phyloP scores from a whole-genome alignment of 2,797 vertebrate genomes.

The Phataginus tricuspis region DNA sequence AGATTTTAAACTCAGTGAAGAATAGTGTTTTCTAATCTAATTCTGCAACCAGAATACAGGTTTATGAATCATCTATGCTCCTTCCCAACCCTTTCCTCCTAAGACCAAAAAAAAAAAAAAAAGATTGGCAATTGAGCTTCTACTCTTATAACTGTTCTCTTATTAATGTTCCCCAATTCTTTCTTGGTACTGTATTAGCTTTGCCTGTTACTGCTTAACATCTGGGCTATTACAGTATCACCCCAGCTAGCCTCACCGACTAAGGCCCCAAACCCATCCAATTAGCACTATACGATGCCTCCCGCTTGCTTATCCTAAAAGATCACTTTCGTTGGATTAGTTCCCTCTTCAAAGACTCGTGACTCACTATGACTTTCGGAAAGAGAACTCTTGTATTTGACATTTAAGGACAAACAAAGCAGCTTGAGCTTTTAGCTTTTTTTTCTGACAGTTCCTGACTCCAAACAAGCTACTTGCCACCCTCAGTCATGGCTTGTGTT shows the following conservation, averaged over 20 bases:
- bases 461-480: neutral
- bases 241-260: neutral
- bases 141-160: neutral
- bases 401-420: neutral
- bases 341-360: neutral
- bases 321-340: neutral
- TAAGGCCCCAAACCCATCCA: neutral
- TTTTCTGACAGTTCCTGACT: neutral
- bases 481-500: neutral
- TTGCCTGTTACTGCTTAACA: neutral
- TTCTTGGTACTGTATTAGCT: neutral
- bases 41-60: neutral
- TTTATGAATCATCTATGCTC: neutral
- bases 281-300: neutral
- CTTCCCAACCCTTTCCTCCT: neutral
- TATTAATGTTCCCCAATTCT: neutral
- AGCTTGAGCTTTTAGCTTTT: neutral
- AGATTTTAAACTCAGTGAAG: neutral
- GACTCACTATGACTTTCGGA: neutral
- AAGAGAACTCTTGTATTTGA: neutral
- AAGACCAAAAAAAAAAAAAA: neutral
- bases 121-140: neutral
- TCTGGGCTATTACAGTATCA: neutral
- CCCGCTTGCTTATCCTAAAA: neutral
- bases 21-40: neutral